These are phyloP conservation scores for Deroplatys truncata DNA, from an alignment of 2,888 invertebrate species.

Conservation along the genomic window DNA sequence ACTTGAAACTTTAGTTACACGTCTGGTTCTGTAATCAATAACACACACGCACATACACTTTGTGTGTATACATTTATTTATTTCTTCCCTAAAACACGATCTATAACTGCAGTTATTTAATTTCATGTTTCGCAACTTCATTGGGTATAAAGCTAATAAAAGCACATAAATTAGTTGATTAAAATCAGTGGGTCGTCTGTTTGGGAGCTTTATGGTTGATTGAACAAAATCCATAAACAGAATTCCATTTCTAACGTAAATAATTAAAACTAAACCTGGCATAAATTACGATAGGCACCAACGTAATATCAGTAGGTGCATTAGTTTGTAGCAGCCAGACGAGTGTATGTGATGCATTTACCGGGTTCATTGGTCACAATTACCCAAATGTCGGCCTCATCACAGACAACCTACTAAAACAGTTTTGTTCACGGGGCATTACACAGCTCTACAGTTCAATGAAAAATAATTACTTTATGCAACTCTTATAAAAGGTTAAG, in stretches of 20 bases:
- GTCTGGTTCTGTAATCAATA: no score
- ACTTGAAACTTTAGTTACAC: no score
- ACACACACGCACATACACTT: no score
- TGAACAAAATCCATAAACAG: neutral
- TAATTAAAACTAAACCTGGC: neutral
- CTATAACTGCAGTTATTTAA: neutral
- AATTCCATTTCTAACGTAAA: neutral
- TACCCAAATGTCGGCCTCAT: neutral
- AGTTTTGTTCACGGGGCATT: neutral
- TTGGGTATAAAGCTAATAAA: neutral
- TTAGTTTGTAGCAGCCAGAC: neutral
- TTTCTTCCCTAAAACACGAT: no score
- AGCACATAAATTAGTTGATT: neutral
- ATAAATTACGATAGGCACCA: neutral
- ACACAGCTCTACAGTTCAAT: neutral
- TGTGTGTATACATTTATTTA: no score
- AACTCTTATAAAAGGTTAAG: no score
- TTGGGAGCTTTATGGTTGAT: neutral
- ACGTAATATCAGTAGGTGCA: neutral
- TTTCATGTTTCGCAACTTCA: neutral
- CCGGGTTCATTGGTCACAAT: neutral
- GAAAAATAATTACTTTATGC: neutral
- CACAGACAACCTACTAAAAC: neutral
- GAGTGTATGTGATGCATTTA: neutral
- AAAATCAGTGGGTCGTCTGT: neutral